Conservation (phyloP, 1,140 invertebrate genomes). For the Lordiphosa mommai region DNA sequence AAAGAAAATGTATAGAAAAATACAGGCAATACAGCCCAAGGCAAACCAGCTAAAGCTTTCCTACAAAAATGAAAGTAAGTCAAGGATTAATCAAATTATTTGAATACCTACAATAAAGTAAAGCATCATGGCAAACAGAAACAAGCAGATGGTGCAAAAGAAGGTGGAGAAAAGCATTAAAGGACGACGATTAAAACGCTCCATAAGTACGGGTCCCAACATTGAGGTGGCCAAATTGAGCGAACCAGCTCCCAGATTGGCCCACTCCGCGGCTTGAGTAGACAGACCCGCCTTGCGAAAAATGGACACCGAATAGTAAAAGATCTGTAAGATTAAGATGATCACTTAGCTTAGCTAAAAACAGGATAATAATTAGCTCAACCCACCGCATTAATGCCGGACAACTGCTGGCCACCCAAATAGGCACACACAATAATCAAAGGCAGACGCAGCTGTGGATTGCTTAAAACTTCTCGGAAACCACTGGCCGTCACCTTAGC, state of each 20-base stretch:
- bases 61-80: slow-evolving; percentile 70
- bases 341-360: too few species aligned
- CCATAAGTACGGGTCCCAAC: slow-evolving; percentile 82
- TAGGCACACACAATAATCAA: slow-evolving; percentile 86
- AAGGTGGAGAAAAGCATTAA: slow-evolving; percentile 82
- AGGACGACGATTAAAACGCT: slow-evolving; percentile 81
- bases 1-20: slow-evolving; percentile 88
- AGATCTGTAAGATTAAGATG: slow-evolving; percentile 81
- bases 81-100: background rate
- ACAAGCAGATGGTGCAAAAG: slow-evolving; percentile 80
- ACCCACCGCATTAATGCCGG: slow-evolving; percentile 90
- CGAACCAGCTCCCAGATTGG: slow-evolving; percentile 85
- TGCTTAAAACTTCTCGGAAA: slow-evolving; percentile 35
- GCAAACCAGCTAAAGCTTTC: slow-evolving; percentile 82
- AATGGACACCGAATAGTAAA: slow-evolving; percentile 87
- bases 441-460: slow-evolving; percentile 80
- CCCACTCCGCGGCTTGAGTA: slow-evolving; percentile 82
- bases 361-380: too few species aligned
- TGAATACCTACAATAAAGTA: slow-evolving; percentile 81
- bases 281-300: slow-evolving; percentile 84
- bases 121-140: slow-evolving; percentile 82
- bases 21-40: slow-evolving; percentile 83
- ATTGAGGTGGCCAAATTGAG: slow-evolving; percentile 85
- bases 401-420: slow-evolving; percentile 91
- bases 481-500: slow-evolving; percentile 82